Base-by-base conservation (phyloP, 1,140 invertebrate genomes). In the Drosophila repleta region DNA sequence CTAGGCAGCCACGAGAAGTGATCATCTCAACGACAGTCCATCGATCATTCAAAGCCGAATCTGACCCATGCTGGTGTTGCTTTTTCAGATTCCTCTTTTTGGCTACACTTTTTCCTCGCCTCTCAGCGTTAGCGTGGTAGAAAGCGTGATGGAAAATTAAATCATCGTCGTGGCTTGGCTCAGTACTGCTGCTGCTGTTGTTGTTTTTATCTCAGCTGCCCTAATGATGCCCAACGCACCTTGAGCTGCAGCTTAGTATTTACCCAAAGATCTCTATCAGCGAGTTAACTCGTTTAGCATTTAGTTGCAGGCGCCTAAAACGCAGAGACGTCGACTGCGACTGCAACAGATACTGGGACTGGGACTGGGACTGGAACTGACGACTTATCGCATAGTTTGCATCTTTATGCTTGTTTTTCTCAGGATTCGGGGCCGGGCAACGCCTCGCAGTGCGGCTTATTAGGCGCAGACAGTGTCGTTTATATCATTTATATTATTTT, bases 401-500 rank as follows among this genome's bases (percentile, higher is more conserved):
- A 88, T 88, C 83, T 88, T 66, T 76, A 79, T 81, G 72, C 20
- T 61, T 64, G 26, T 67, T 64, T 76, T 87, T 87, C 83, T 78
- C 83, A 83, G 83, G 83, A 87, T 79, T 72, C 53, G 58, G 56
- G 55, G 35, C 41, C 10, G 18, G 58, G 63, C 60, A 61, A 64
- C 63, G 58, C 52, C 74, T 51, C 21, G 46, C 35, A 57, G 46
- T 78, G 58, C 56, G 62, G 68, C 80, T 88, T 88, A 88, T 88
- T 88, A 88, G 83, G 69, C 84, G 79, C 76, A 88, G 83, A 83
- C 83, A 88, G 83, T 88, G 84, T 88, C 83, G 79, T 83, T 88
- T 88, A 88, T 88, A 88, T 88, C 83, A 88, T 88, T 88, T 88
- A 88, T 88, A 88, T 88, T 88, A 88, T 88, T 88, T 88, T 88